Evolutionary conservation across 2,113 vertebrate genomes (phyloP).

Genomic region (Sinocyclocheilus maitianheensis): DNA sequence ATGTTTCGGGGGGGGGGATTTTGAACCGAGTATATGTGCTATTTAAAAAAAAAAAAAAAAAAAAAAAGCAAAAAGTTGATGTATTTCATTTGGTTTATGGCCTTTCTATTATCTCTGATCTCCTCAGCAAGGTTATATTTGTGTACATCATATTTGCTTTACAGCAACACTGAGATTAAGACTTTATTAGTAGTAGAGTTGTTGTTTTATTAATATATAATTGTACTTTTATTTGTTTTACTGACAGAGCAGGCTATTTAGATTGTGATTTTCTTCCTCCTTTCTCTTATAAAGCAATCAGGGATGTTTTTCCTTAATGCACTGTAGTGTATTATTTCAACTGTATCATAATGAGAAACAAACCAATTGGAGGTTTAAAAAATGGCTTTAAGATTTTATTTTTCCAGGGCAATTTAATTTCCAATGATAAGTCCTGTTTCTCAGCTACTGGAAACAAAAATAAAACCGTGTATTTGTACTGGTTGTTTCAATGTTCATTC

Average conservation of each 20-base stretch:
- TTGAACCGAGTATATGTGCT: background rate
- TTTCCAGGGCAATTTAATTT: slow-evolving; percentile 65
- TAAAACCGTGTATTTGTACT: slow-evolving; percentile 72
- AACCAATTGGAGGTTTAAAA: slow-evolving; percentile 46
- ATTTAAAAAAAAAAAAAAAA: background rate
- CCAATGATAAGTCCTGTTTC: slow-evolving; percentile 65
- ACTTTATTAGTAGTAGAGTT: slow-evolving; percentile 51
- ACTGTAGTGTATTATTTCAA: slow-evolving; percentile 65
- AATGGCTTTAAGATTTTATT: slow-evolving; percentile 39
- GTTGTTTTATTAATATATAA: slow-evolving; percentile 47
- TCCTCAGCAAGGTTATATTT: slow-evolving; percentile 6
- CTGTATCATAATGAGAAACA: slow-evolving; percentile 52
- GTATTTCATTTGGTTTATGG: background rate
- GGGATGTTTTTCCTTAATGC: slow-evolving; percentile 74
- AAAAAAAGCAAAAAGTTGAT: background rate
- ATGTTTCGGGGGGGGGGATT: background rate
- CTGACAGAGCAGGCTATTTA: slow-evolving; percentile 59
- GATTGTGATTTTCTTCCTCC: slow-evolving; percentile 55
- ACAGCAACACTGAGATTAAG: slow-evolving; percentile 24
- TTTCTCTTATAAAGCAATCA: slow-evolving; percentile 68
- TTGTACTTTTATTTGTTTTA: slow-evolving; percentile 56
- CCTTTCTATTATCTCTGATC: slow-evolving; percentile 7
- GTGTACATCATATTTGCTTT: slow-evolving; percentile 30
- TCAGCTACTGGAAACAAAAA: slow-evolving; percentile 72
- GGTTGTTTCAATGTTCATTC: slow-evolving; percentile 51